Percentiles rank a stretch among this genome's conserved stretches.
phyloP scores from a whole-genome alignment of 2,888 invertebrate species.

The Tethea ocularis region DNA sequence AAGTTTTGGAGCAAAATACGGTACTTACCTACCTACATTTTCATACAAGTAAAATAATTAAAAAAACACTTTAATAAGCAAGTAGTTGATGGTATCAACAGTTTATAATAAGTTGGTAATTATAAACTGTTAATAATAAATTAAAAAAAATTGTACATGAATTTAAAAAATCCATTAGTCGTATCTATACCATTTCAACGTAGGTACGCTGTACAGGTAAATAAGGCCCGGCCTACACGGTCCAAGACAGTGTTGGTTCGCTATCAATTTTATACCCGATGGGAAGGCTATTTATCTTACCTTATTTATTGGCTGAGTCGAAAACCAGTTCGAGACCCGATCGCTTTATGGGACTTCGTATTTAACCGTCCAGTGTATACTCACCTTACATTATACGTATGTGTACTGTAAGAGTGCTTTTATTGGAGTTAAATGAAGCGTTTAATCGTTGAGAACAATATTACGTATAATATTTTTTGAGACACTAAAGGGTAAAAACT shows the following conservation, averaged over 20 bases:
- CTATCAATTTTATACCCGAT: constrained; percentile 81
- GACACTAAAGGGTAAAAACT: constrained; percentile 61
- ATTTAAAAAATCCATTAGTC: constrained; percentile 57
- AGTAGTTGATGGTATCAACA: not conserved
- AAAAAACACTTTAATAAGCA: not conserved
- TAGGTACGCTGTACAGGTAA: constrained; percentile 41
- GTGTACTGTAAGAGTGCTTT: constrained; percentile 53
- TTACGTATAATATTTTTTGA: constrained; percentile 44
- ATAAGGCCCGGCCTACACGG: constrained; percentile 59
- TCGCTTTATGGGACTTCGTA: constrained; percentile 58
- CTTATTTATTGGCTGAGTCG: constrained; percentile 80
- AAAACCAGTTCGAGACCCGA: constrained; percentile 75
- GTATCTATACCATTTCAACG: constrained; percentile 53
- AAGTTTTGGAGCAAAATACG: too few relatives aligned
- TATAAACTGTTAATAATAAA: not conserved
- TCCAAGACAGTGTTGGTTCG: constrained; percentile 66
- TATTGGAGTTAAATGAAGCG: constrained; percentile 56
- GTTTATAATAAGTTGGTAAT: too few relatives aligned
- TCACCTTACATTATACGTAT: constrained; percentile 38
- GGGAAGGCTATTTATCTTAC: constrained; percentile 81
- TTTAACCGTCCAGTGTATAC: constrained; percentile 61
- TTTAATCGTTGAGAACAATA: constrained; percentile 39
- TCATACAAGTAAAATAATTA: not conserved
- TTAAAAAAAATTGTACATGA: constrained; percentile 41
- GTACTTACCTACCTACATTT: not conserved